Percentiles rank a stretch among this genome's conserved stretches.
Conservation (phyloP, 2,797 vertebrate genomes). For the Malacoraja senta region DNA sequence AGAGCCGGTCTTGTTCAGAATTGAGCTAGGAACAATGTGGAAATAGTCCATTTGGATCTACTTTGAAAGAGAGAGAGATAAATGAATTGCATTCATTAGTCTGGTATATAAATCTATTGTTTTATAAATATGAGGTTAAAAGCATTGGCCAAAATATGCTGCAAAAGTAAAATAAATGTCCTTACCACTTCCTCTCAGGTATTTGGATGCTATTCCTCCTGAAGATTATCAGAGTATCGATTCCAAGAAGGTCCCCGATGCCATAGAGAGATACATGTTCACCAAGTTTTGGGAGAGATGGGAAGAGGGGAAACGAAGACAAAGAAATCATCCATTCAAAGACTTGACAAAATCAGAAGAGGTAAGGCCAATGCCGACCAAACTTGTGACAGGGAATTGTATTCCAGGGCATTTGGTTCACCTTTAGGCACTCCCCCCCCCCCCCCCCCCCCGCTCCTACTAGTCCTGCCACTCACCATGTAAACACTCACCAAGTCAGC, state of each 20-base stretch:
- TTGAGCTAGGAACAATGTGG: neutral
- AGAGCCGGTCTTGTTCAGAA: neutral
- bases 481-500: neutral
- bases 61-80: neutral
- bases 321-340: constrained; percentile 31
- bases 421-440: neutral
- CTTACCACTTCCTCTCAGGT: constrained; percentile 37
- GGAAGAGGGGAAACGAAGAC: constrained; percentile 41
- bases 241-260: constrained; percentile 36
- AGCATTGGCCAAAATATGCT: neutral
- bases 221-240: constrained; percentile 41
- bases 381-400: no score
- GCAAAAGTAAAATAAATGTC: neutral
- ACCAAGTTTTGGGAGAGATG: constrained; percentile 44
- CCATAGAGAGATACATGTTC: constrained; percentile 43
- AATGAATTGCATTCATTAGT: neutral
- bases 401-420: neutral
- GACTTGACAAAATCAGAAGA: constrained; percentile 44
- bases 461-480: no score
- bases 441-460: accelerated
- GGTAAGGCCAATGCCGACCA: constrained; percentile 37
- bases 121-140: neutral
- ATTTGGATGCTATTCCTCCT: constrained; percentile 41
- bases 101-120: neutral
- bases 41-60: neutral